Base-by-base conservation (phyloP, 2,113 vertebrate species). In the Pteruthius melanotis region DNA sequence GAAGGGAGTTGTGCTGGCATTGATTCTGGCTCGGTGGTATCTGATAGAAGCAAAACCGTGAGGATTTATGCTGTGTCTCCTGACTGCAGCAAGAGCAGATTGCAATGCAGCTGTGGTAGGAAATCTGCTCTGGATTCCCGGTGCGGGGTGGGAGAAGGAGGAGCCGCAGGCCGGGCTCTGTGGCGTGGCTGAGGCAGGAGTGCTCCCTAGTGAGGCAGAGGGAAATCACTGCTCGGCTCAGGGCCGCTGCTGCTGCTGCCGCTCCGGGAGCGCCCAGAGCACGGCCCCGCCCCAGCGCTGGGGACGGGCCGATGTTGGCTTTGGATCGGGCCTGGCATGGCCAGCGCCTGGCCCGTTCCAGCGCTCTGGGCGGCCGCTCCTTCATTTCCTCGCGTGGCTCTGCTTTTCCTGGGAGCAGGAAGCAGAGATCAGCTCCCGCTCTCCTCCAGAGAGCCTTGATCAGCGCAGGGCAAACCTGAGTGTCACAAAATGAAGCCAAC, bases 371-470 rank as follows among this genome's bases (percentile, higher is more conserved):
- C 31, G 83, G 40, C 15, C 20, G 3, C 19, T 9, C 31, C 24
- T 26, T 31, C 2, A 5, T 31, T 56, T 85, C 15, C 66, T 15
- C 24, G 1, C 16, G 21, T 3, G 37, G 37, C 31, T 89, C 56
- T 21, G 11, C 23, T 75, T 63, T 4, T 3, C 45, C 72, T n/a
- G 63, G 49, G 27, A 78, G 37, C 65, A 37, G 40, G 66, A 72
- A 18, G 39, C 20, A 1, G 45, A 88, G 21, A 13, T 2, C 57
- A 42, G 10, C 7, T 4, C 61, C 69, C 37, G 6, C 16, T 30
- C 9, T 31, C 1, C 0, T 21, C 47, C 5, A 2, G 33, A 6
- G 42, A 42, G 42, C n/a, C 5, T 16, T 0, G n/a, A 8, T 11
- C 15, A 39, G 44, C 68, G 23, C 31, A 42, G 42, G n/a, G 28